Percentiles rank a stretch among this genome's conserved stretches.
phyloP scores from a whole-genome alignment of 2,113 vertebrate genomes.

The Clupea harengus region DNA sequence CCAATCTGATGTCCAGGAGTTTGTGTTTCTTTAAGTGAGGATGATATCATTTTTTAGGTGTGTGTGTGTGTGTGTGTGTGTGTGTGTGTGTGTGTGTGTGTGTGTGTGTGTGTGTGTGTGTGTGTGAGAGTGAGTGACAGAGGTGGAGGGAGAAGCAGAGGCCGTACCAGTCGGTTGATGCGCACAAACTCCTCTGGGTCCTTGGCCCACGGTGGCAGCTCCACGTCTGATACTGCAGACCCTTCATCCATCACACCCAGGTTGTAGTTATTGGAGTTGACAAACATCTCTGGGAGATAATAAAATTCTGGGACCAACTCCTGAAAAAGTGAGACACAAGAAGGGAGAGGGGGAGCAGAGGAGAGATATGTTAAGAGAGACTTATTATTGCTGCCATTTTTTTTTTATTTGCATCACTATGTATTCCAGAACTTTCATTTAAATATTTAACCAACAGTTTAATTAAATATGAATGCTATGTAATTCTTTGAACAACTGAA shows the following conservation, averaged over 20 bases:
- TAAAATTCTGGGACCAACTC: conserved; percentile 99
- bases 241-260: conserved; percentile 98
- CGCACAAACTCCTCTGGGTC: conserved; percentile 96
- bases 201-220: conserved; percentile 98
- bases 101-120: neutral
- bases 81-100: conserved; percentile 19
- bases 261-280: conserved; percentile 93
- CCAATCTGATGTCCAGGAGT: no score
- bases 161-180: conserved; percentile 88
- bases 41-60: neutral
- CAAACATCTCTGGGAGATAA: conserved; percentile 99
- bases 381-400: neutral
- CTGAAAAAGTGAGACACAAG: conserved; percentile 61
- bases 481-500: neutral
- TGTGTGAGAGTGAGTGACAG: conserved; percentile 32
- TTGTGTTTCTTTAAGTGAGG: no score
- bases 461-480: neutral
- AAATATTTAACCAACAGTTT: neutral
- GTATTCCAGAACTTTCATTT: neutral
- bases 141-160: neutral
- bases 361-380: neutral
- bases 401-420: neutral
- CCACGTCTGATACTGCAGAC: conserved; percentile 90
- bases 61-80: conserved; percentile 21
- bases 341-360: neutral